Base-by-base conservation (phyloP, 2,888 invertebrate genomes). In the Rutpela maculata region DNA sequence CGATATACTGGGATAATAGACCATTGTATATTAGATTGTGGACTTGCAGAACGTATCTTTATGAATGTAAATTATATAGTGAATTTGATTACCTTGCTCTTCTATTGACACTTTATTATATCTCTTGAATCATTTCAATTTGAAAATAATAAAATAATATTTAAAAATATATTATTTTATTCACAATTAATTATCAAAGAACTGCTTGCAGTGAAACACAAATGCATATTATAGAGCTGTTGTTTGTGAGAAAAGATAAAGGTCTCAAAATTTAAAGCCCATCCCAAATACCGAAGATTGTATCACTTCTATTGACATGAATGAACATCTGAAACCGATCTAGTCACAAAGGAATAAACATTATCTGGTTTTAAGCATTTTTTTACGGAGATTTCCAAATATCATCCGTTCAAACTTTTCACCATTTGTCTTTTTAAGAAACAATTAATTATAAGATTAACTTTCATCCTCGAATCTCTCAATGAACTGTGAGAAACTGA, bases 231-330 rank as follows among this genome's bases (percentile, higher is more conserved):
- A 67, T 12, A 62, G 19, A 55, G 19, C 15, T 50, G 50, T 50
- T 19, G 19, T 19, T 12, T 55, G 55, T 55, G 19, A 12, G 15
- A 59, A 59, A 59, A 59, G 59, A 59, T 22, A 22, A 59, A 18
- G 19, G 84, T 80, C 78, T 38, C 6, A 67, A 67, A 67, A 17
- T 55, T 67, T 67, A 55, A 22, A 78, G 80, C 84, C 84, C 80
- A 83, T 84, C 85, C 85, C 83, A 84, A 85, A 85, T 84, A 82
- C 82, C 83, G 77, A 72, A 82, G 85, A 85, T 85, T 74, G 79
- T 84, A 85, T 85, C 85, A 76, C 69, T 73, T 72, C 81, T 80
- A 82, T 83, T 82, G 84, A 82, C 84, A 84, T 84, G 84, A 84
- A 83, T 83, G 84, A 82, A 84, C 84, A 84, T 82, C 82, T 82